Conservation (phyloP, 1,140 invertebrate genomes). For the Armadillidium nasatum region DNA sequence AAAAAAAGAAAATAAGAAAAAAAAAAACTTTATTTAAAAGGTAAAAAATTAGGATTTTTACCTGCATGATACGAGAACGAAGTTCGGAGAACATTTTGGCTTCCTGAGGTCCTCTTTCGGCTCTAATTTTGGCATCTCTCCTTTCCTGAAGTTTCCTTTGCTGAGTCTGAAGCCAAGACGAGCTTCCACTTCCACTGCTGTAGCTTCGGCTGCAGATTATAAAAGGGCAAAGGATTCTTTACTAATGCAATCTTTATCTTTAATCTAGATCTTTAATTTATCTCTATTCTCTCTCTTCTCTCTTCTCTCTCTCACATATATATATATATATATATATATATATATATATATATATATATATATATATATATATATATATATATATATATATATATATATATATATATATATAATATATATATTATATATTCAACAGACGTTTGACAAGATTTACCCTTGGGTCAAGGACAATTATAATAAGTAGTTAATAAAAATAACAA, state of each 20-base stretch:
- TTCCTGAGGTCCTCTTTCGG: constrained; percentile 66
- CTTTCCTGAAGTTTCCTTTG: constrained; percentile 68
- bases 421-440: too few species aligned
- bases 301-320: too few species aligned
- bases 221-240: too few species aligned
- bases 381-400: neutral
- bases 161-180: constrained; percentile 72
- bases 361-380: neutral
- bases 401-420: constrained; percentile 17
- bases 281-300: too few species aligned
- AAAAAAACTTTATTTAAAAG: too few species aligned
- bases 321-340: neutral
- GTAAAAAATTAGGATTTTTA: neutral
- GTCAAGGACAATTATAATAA: too few species aligned
- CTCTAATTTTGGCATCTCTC: constrained; percentile 60
- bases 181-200: constrained; percentile 47
- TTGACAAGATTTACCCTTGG: too few species aligned
- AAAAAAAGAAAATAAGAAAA: too few species aligned
- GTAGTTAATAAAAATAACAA: too few species aligned
- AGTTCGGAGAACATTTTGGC: constrained; percentile 60
- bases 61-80: constrained; percentile 48
- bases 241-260: too few species aligned
- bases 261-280: too few species aligned
- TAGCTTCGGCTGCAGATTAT: constrained; percentile 24
- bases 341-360: neutral